Percentiles rank a stretch among this genome's conserved stretches.
Conservation (phyloP, 2,888 invertebrate genomes). For the Leptothorax acervorum region DNA sequence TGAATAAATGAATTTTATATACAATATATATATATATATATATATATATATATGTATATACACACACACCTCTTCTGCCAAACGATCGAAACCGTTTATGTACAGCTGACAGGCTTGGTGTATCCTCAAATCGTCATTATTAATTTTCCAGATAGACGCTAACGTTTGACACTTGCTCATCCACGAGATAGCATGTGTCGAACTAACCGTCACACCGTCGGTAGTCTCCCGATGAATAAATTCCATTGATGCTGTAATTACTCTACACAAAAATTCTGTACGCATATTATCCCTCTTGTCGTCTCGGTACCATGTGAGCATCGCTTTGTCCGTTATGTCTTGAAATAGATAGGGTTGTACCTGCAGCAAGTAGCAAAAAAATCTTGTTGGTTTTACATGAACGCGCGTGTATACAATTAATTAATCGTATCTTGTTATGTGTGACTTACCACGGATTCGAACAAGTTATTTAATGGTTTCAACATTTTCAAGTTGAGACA, state of each 20-base stretch:
- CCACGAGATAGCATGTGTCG: constrained; percentile 88
- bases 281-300: constrained; percentile 89
- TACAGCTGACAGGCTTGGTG: constrained; percentile 91
- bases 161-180: constrained; percentile 90
- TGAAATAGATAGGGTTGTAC: constrained; percentile 83
- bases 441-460: constrained; percentile 89
- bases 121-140: constrained; percentile 90
- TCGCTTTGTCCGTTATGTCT: constrained; percentile 80
- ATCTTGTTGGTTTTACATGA: background rate
- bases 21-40: too few species aligned
- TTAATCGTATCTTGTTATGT: background rate
- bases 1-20: background rate
- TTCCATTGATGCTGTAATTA: constrained; percentile 91
- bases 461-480: constrained; percentile 91
- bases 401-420: background rate
- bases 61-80: constrained; percentile 87
- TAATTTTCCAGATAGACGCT: constrained; percentile 92
- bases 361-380: constrained; percentile 66
- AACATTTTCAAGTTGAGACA: constrained; percentile 91
- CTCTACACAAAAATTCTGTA: constrained; percentile 90
- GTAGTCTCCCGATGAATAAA: constrained; percentile 89
- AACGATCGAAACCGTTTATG: constrained; percentile 87
- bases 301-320: constrained; percentile 86
- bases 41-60: too few species aligned
- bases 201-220: constrained; percentile 86